Base-by-base conservation (phyloP, 1,140 invertebrate species). In the Nephila pilipes region DNA sequence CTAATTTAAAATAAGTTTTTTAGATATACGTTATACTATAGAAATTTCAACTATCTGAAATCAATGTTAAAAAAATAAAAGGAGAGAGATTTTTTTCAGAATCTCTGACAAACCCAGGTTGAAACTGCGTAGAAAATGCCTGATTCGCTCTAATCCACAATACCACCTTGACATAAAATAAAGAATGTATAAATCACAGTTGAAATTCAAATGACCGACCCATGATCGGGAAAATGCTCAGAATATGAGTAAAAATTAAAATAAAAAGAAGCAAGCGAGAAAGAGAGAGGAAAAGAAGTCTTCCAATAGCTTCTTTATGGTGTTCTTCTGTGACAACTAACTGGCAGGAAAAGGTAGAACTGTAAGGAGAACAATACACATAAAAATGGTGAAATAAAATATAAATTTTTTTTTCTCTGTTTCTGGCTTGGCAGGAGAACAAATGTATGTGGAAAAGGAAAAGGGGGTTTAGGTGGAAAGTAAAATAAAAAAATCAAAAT, bases 171-270 rank as follows among this genome's bases (percentile, higher is more conserved):
- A 90, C 88, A 80, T 80, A 90, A 90, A 79, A 79, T 90, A 80
- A 90, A 90, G 88, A 90, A 57, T 29, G 36, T 29, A 80, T 80
- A 80, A 90, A 90, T 90, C 88, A 80, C 69, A 58, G 38, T 80
- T 57, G 75, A 90, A 90, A 90, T 90, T 75, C 88, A 90, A 90
- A 90, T 79, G 88, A 80, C 57, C 69, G 25, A 87, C 60, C 58
- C 57, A 60, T 58, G 57, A 54, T 46, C 29, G 75, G 38, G 55
- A 54, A 90, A 90, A 75, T 57, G n/a, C n/a, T n/a, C n/a, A 58
- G 88, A 90, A 90, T 90, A 80, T 80, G 69, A 75, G 69, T n/a
- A 80, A 79, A n/a, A n/a, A n/a, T n/a, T n/a, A n/a, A n/a, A 80
- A 58, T 20, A 90, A 88, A 46, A 29, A 38, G 6, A 58, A 10